These are phyloP conservation scores for Drosophila repletoides DNA, from an alignment of 1,140 invertebrate genomes.

Conservation along the genomic window DNA sequence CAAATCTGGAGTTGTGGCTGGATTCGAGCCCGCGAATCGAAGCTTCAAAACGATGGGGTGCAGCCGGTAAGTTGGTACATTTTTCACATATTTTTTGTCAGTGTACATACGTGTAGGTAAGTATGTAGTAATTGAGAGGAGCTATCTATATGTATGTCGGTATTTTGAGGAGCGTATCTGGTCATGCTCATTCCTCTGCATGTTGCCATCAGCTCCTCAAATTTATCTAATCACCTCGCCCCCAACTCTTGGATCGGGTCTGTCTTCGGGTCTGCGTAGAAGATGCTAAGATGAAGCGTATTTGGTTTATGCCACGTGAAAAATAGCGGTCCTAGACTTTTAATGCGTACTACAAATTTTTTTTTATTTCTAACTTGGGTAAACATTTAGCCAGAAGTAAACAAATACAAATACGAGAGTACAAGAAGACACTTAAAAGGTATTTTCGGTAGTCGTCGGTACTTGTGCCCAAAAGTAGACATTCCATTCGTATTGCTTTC, in stretches of 20 bases:
- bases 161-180: slow-evolving; percentile 43
- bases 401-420: too few relatives aligned
- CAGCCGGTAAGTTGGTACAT: too few relatives aligned
- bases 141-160: too few relatives aligned
- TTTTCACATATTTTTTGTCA: too few relatives aligned
- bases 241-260: slow-evolving; percentile 2
- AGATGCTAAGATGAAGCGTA: slow-evolving; percentile 22
- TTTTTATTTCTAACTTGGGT: slow-evolving; percentile 73
- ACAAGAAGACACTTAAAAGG: slow-evolving; percentile 77
- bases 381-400: slow-evolving; percentile 77
- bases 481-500: slow-evolving; percentile 34
- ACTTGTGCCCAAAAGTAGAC: slow-evolving; percentile 72
- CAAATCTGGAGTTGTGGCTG: too few relatives aligned
- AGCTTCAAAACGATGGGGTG: too few relatives aligned
- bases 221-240: slow-evolving; percentile 50
- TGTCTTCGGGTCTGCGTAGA: neutral
- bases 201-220: slow-evolving; percentile 49
- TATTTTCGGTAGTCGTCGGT: slow-evolving; percentile 73
- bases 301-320: slow-evolving; percentile 64
- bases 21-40: too few relatives aligned
- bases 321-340: slow-evolving; percentile 74
- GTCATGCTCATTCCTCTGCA: slow-evolving; percentile 42
- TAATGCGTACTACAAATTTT: slow-evolving; percentile 64
- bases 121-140: slow-evolving; percentile 16
- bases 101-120: slow-evolving; percentile 2